Evolutionary conservation across 2,888 invertebrate species (phyloP), one percentile per base, ranked within the genome.

Genomic region (Agelastica alni): DNA sequence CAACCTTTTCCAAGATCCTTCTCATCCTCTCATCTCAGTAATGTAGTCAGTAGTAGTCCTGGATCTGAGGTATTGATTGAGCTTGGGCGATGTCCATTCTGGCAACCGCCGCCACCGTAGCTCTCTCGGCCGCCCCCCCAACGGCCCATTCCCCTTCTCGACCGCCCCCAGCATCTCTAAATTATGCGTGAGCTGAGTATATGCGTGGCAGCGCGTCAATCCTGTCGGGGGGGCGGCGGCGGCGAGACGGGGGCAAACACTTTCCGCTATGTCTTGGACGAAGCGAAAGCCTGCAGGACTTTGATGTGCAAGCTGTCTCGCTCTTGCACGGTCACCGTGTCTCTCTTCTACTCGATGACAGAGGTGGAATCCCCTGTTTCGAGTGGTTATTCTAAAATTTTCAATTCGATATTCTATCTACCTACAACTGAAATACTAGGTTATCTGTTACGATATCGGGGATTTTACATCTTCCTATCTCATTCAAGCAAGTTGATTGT

Each of bases 171-270:
- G 41, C 75, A 75, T 75, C 74, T 76, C 76, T 77, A 76, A 76
- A 76, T 77, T 76, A 76, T 77, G 77, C 77, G 75, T 77, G 75
- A 76, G 77, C 74, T 73, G 74, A 75, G 75, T 75, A 72, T 75
- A 75, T 75, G 75, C 75, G 75, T 74, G 73, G 74, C 71, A 69
- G 66, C 70, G 70, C 73, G 71, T 72, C 72, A 72, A 72, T 69
- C 69, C 70, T 63, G 62, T 55, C 59, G 37, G 17, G 37, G 20
- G 62, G 59, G 52, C 52, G 44, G 52, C 49, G 49, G 52, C 47
- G 26, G 51, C 36, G 10, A 2, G 10, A 13, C 12, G 17, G 37
- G 37, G 9, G 44, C 49, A 45, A 51, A 48, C 46, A 36, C 44
- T 49, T 57, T 53, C 53, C 56, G 62, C 64, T 65, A 64, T 66